Evolutionary conservation across 2,888 invertebrate species (phyloP).

Genomic region (Criorhina ranunculi): DNA sequence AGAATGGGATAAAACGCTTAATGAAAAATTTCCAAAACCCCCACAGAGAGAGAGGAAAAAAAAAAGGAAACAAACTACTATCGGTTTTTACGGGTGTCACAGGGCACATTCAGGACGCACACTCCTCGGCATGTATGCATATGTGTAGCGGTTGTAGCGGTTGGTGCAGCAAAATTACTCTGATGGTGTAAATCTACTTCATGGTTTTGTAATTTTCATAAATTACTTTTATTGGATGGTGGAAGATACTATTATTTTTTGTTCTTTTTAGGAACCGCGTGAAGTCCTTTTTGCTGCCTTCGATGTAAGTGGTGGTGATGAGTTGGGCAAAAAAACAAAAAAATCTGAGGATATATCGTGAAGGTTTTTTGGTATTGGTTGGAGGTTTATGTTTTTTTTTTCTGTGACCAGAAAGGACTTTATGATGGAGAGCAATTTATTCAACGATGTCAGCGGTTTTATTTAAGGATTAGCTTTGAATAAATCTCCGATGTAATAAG

Average conservation of each 20-base stretch:
- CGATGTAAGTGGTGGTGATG: background rate
- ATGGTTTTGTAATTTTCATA: conserved; percentile 82
- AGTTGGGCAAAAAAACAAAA: background rate
- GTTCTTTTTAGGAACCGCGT: background rate
- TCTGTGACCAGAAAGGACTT: background rate
- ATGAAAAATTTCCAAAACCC: conserved; percentile 6
- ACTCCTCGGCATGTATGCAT: background rate
- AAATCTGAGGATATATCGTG: background rate
- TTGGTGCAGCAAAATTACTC: conserved; percentile 55
- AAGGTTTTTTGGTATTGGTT: background rate
- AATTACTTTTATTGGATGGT: conserved; percentile 81
- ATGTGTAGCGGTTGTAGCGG: conserved; percentile 31
- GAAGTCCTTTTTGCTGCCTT: background rate
- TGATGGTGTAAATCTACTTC: conserved; percentile 79
- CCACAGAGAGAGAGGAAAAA: background rate
- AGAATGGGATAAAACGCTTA: background rate
- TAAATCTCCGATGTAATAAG: background rate
- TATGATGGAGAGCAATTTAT: conserved; percentile 38
- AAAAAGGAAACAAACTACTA: too few species aligned
- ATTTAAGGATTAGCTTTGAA: conserved; percentile 19
- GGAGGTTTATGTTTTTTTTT: background rate
- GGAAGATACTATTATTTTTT: conserved; percentile 12
- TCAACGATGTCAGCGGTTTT: conserved; percentile 13
- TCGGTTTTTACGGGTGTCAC: conserved; percentile 33
- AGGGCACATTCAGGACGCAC: conserved; percentile 3